Base-by-base conservation (phyloP, 2,113 vertebrate species). In the Ictalurus punctatus region DNA sequence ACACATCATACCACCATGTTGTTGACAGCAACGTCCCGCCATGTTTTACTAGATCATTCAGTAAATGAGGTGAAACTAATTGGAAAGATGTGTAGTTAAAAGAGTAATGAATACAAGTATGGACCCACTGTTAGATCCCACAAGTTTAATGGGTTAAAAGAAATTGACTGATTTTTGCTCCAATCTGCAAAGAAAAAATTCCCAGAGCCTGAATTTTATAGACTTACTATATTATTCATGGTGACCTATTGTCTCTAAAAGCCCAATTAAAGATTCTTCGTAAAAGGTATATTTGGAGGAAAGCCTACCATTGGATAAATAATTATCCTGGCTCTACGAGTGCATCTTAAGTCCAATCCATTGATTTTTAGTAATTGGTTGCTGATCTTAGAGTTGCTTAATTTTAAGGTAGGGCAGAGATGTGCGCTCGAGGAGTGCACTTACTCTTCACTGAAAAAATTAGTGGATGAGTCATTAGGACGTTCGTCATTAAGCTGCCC, bases 401-500 rank as follows among this genome's bases (percentile, higher is more conserved):
- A 69, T 85, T 80, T 85, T 44, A 79, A 63, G 58, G n/a, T 34
- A 79, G 27, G 30, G 13, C 87, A 56, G 44, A 7, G 6, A 48
- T 27, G 40, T 58, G 78, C 6, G 71, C 44, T 85, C 0, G 14
- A 40, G 56, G n/a, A 84, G 71, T 54, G 58, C n/a, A 40, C 34
- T 89, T 54, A 37, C 16, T 58, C 58, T 56, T 34, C 40, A 79
- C 34, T 76, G 23, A 80, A 80, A 74, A 88, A 65, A 84, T 48
- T 27, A 74, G 59, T 59, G 67, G 30, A 88, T 80, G 86, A 86
- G 40, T 86, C 89, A 79, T 81, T 87, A 89, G 91, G 61, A 86
- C 73, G 85, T 89, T 84, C 48, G 69, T 82, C 89, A 84, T 91
- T 89, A 90, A 90, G 84, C n/a, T 83, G 87, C 86, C 81, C 88